Conservation (phyloP, 2,113 vertebrate species). For the Orthonyx spaldingii region DNA sequence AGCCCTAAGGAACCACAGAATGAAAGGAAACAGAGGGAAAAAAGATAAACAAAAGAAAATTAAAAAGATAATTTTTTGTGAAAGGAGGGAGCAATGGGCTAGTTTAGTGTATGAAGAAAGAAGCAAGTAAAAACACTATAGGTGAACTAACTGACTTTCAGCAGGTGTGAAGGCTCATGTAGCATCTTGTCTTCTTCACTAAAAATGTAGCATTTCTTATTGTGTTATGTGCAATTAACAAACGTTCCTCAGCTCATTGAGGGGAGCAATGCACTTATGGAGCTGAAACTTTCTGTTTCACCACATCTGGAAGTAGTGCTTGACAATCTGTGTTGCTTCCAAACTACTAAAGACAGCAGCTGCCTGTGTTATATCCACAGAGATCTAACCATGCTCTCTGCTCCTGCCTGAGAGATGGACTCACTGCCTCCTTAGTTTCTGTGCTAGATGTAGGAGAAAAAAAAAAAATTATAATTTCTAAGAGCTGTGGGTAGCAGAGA, state of each 20-base stretch:
- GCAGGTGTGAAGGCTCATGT: not conserved
- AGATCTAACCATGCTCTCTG: not conserved
- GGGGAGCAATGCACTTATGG: accelerated
- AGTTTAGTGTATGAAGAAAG: not conserved
- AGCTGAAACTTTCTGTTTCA: not conserved
- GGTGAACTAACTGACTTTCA: not conserved
- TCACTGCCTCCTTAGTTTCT: not conserved
- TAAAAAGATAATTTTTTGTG: not conserved
- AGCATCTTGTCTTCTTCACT: not conserved
- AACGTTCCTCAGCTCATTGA: not conserved
- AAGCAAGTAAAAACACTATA: not conserved
- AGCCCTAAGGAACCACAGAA: not conserved
- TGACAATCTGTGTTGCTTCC: not conserved
- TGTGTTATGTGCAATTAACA: not conserved
- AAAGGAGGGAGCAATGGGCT: not conserved
- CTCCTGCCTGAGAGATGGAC: not conserved
- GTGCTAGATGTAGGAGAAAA: not conserved
- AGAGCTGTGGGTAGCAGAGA: not conserved
- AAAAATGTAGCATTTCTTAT: not conserved
- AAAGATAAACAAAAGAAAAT: not conserved
- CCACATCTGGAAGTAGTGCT: not conserved
- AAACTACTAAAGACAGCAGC: not conserved
- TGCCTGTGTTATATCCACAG: not conserved
- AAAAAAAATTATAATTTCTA: not conserved
- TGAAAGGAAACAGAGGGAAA: not conserved